Evolutionary conservation across 1,140 invertebrate species (phyloP).

Genomic region (Callitettix versicolor): DNA sequence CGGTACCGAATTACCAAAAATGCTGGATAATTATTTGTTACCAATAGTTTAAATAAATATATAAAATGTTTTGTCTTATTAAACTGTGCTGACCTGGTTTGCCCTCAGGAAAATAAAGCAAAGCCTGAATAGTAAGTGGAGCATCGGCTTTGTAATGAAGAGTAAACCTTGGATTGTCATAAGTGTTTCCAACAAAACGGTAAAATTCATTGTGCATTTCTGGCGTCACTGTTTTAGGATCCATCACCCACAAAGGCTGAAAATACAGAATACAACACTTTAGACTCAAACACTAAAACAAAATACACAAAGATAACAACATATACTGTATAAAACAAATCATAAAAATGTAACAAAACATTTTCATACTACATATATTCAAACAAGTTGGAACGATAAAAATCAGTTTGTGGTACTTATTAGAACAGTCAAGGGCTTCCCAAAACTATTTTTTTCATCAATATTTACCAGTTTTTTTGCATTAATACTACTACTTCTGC

Average conservation of each 20-base stretch:
- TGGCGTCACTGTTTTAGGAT: constrained; percentile 74
- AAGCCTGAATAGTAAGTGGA: constrained; percentile 78
- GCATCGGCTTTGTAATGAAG: constrained; percentile 78
- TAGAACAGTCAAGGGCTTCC: too few species aligned
- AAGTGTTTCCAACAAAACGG: constrained; percentile 72
- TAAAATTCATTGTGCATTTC: constrained; percentile 82
- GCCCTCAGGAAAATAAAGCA: constrained; percentile 87
- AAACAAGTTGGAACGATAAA: too few species aligned
- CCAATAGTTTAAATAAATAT: too few species aligned
- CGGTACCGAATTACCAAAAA: too few species aligned
- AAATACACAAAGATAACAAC: neutral
- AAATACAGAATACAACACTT: constrained; percentile 27
- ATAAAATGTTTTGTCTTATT: too few species aligned
- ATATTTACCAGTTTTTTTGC: too few species aligned
- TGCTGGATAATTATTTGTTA: too few species aligned
- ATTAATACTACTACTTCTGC: too few species aligned
- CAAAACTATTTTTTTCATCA: too few species aligned
- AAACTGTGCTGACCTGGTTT: constrained; percentile 62
- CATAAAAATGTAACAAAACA: neutral
- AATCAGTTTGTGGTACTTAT: too few species aligned
- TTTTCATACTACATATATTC: too few species aligned
- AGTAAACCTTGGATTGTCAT: constrained; percentile 72
- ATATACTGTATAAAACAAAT: neutral
- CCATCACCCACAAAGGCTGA: constrained; percentile 86
- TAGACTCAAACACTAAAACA: neutral